Percentiles rank a stretch among this genome's conserved stretches.
phyloP scores from a whole-genome alignment of 2,888 invertebrate species.

The Drosophila mayaguana region DNA sequence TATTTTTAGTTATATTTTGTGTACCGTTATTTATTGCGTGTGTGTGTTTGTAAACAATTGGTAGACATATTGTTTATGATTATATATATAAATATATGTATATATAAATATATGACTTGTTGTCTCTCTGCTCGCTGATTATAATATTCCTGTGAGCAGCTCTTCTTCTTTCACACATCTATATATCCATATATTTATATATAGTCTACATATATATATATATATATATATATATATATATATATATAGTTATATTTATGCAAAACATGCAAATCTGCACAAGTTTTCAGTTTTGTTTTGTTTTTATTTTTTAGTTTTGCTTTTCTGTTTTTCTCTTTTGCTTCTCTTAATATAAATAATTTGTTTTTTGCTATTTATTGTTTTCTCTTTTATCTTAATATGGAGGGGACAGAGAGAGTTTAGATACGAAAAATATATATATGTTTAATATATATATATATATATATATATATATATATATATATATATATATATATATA shows the following conservation, averaged over 20 bases:
- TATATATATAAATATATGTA: slow-evolving; percentile 21
- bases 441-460: background rate
- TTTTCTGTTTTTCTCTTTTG: slow-evolving; percentile 13
- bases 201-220: background rate
- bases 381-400: slow-evolving; percentile 40
- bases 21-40: slow-evolving; percentile 35
- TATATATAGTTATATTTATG: slow-evolving; percentile 40
- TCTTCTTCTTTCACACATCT: slow-evolving; percentile 8
- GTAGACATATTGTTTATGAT: slow-evolving; percentile 25
- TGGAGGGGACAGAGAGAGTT: slow-evolving; percentile 14
- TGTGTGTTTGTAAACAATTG: slow-evolving; percentile 39
- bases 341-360: slow-evolving; percentile 64
- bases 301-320: slow-evolving; percentile 16
- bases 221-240: slow-evolving; percentile 15
- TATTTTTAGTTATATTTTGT: slow-evolving; percentile 34
- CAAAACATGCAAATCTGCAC: slow-evolving; percentile 50
- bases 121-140: slow-evolving; percentile 22
- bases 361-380: slow-evolving; percentile 69
- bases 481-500: slow-evolving; percentile 1
- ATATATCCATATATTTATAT: slow-evolving; percentile 5
- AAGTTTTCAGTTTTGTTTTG: slow-evolving; percentile 17
- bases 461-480: background rate
- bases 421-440: background rate
- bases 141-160: slow-evolving; percentile 35
- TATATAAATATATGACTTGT: slow-evolving; percentile 19